These are phyloP conservation scores for Xanthostigma xanthostigma DNA, from an alignment of 2,888 invertebrate genomes.

Conservation along the genomic window DNA sequence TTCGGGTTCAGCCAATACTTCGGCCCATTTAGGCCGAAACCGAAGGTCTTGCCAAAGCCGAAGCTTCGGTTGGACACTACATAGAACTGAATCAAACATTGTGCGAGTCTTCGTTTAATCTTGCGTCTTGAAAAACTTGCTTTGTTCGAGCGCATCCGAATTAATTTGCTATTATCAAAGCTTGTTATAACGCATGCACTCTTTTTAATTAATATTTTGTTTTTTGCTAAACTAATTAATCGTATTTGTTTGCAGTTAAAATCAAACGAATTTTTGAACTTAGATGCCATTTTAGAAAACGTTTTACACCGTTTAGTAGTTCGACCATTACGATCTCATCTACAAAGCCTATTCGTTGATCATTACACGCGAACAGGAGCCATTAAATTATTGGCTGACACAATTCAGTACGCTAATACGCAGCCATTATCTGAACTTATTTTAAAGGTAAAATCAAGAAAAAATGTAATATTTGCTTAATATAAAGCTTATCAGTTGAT, in stretches of 20 bases:
- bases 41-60: too few species aligned
- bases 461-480: not conserved
- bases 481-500: constrained; percentile 2
- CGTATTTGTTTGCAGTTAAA: constrained; percentile 42
- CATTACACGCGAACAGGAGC: constrained; percentile 67
- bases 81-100: too few species aligned
- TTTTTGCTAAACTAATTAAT: not conserved
- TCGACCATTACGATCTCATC: constrained; percentile 65
- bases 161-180: too few species aligned
- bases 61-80: too few species aligned
- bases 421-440: constrained; percentile 53
- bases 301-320: constrained; percentile 88
- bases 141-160: too few species aligned
- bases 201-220: too few species aligned
- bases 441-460: constrained; percentile 38
- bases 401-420: constrained; percentile 51
- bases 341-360: constrained; percentile 74
- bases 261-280: constrained; percentile 82
- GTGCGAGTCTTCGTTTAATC: too few species aligned
- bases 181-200: too few species aligned
- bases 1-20: too few species aligned
- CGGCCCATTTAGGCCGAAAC: too few species aligned
- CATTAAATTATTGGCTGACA: constrained; percentile 55
- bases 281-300: constrained; percentile 88
- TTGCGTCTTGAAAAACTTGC: too few species aligned